Percentiles rank a stretch among this genome's conserved stretches.
Conservation (phyloP, 2,888 invertebrate genomes). For the Toxonevra muliebris region DNA sequence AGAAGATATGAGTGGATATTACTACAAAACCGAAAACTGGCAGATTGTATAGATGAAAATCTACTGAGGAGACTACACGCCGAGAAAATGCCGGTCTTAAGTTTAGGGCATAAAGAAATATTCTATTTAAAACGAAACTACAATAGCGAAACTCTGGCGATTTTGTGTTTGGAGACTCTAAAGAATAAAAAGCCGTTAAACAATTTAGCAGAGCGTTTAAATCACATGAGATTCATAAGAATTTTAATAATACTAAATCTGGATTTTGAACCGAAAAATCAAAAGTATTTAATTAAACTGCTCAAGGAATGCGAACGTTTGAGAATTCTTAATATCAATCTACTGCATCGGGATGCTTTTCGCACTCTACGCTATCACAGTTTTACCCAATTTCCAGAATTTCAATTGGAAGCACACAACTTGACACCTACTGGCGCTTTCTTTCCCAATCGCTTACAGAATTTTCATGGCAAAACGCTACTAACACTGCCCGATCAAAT, state of each 20-base stretch:
- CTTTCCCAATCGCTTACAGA: slow-evolving; percentile 22
- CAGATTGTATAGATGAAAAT: too few relatives aligned
- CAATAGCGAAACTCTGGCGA: neutral
- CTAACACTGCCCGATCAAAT: slow-evolving; percentile 27
- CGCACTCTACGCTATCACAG: slow-evolving; percentile 3
- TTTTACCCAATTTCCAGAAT: slow-evolving; percentile 18
- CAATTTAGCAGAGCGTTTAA: neutral
- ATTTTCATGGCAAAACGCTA: slow-evolving; percentile 22
- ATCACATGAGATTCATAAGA: neutral
- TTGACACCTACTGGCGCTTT: neutral
- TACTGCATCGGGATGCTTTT: neutral
- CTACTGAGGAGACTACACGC: too few relatives aligned
- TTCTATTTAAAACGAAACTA: neutral
- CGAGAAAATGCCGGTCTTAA: too few relatives aligned
- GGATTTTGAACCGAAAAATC: neutral
- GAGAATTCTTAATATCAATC: neutral
- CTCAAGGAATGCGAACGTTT: neutral
- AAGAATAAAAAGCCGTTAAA: neutral
- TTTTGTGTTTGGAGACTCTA: neutral
- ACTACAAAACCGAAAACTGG: too few relatives aligned
- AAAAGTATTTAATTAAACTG: neutral
- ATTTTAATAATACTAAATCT: neutral
- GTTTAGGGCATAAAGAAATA: too few relatives aligned
- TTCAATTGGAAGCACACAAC: neutral
- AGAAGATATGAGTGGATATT: too few relatives aligned